phyloP scores from a whole-genome alignment of 1,140 invertebrate genomes.

The Gonatopus flavifemur region DNA sequence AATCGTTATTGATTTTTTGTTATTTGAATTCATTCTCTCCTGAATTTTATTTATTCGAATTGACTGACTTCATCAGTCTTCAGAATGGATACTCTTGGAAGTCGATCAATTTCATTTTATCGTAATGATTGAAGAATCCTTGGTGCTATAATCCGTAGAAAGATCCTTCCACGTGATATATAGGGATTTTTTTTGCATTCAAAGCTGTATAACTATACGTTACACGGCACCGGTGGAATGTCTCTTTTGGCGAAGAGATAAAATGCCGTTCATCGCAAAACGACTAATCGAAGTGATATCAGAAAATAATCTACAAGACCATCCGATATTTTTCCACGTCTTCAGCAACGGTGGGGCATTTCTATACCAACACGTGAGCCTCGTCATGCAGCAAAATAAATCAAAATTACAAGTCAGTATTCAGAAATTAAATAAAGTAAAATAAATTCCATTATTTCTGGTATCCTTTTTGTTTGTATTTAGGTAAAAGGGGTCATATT shows the following conservation, averaged over 20 bases:
- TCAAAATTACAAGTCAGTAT: too few species aligned
- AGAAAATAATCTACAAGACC: constrained; percentile 68
- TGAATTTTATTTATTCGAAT: too few species aligned
- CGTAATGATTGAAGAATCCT: too few species aligned
- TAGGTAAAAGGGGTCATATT: constrained; percentile 74
- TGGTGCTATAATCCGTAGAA: too few species aligned
- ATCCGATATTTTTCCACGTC: constrained; percentile 77
- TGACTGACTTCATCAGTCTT: too few species aligned
- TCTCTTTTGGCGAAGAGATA: constrained; percentile 65
- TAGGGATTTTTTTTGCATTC: too few species aligned
- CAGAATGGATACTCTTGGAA: too few species aligned
- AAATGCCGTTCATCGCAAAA: constrained; percentile 64
- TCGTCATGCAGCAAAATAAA: constrained; percentile 59
- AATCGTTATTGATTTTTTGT: too few species aligned
- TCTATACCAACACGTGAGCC: constrained; percentile 67
- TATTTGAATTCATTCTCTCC: too few species aligned
- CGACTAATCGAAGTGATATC: constrained; percentile 69
- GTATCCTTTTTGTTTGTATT: constrained; percentile 14
- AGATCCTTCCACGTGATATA: too few species aligned
- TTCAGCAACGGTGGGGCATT: constrained; percentile 80
- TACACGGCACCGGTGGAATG: constrained; percentile 72
- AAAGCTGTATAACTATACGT: constrained; percentile 72
- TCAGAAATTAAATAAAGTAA: neutral
- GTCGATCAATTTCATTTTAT: too few species aligned
- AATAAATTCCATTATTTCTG: neutral